Evolutionary conservation across 2,797 vertebrate genomes (phyloP).

Genomic region (Mormyrops attenuatus): DNA sequence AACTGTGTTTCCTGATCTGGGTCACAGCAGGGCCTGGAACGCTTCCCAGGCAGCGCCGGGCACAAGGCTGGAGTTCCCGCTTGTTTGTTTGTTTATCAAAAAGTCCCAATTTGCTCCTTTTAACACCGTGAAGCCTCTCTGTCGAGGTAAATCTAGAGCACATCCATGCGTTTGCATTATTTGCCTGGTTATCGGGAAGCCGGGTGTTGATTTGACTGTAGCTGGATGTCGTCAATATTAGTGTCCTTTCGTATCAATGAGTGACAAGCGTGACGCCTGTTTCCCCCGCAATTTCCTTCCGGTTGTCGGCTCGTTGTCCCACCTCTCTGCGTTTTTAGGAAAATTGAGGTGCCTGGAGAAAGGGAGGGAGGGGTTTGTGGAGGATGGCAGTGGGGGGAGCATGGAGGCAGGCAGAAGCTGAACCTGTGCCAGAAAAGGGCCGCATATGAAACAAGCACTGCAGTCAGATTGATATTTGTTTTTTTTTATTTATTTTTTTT

Average conservation of each 20-base stretch:
- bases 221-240: neutral
- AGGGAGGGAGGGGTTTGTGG: neutral
- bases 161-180: neutral
- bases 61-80: neutral
- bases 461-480: constrained; percentile 50
- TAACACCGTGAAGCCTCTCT: neutral
- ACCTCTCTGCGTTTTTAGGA: neutral
- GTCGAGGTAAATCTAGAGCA: neutral
- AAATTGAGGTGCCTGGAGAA: neutral
- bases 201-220: neutral
- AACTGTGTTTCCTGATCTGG: neutral
- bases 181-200: neutral
- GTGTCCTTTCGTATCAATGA: neutral
- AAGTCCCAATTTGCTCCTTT: neutral
- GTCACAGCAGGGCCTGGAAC: neutral
- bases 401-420: constrained; percentile 64
- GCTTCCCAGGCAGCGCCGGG: neutral
- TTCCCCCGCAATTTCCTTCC: neutral
- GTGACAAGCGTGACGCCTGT: neutral
- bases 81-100: neutral
- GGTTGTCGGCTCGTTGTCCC: neutral
- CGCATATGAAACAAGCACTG: constrained; percentile 46
- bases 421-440: constrained; percentile 66
- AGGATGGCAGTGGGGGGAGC: constrained; percentile 36
- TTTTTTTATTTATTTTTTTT: constrained; percentile 29